Base-by-base conservation (phyloP, 1,140 invertebrate genomes). In the Zaprionus lachaisei region DNA sequence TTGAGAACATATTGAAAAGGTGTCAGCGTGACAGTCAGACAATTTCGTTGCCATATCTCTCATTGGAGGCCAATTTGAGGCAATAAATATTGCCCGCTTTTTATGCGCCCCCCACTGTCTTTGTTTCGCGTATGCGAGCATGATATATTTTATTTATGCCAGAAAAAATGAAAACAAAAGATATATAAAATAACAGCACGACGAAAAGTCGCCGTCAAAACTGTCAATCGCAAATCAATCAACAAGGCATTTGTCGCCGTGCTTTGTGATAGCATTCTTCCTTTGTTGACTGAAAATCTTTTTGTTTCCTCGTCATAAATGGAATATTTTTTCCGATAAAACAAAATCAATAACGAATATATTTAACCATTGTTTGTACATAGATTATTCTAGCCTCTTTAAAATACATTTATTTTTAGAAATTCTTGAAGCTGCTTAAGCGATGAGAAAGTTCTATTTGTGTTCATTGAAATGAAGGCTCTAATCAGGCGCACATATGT, bases 41-140 rank as follows among this genome's bases (percentile, higher is more conserved):
- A 79, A 85, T 90, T 89, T 80, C 85, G 85, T 85, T 82, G 70
- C 79, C 81, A 80, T 90, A 90, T 89, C 89, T 89, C 89, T 84
- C 81, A 89, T 84, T 89, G 73, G 81, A 34, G 71, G 85, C 74
- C 85, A 81, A 78, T 75, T 63, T 54, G 15, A 14, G 72, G 61
- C 84, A 89, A 89, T 89, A 89, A 89, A 89, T 89, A 81, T 89
- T 84, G 38, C 41, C 78, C 72, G 64, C 61, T 71, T 79, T 34
- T 34, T 34, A 34, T 34, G 31, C 31, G 0, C 47, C 47, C 17
- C 11, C 17, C n/a, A 0, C 17, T 51, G n/a, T 17, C 41, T 67
- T 54, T 55, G 41, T 56, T 62, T 17, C 44, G 38, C 57, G 11
- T 28, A 51, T 51, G 20, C 34, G 12, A 49, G 26, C 68, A 26